These are phyloP conservation scores for Nephrotoma flavescens DNA, from an alignment of 2,888 invertebrate genomes.

Conservation along the genomic window DNA sequence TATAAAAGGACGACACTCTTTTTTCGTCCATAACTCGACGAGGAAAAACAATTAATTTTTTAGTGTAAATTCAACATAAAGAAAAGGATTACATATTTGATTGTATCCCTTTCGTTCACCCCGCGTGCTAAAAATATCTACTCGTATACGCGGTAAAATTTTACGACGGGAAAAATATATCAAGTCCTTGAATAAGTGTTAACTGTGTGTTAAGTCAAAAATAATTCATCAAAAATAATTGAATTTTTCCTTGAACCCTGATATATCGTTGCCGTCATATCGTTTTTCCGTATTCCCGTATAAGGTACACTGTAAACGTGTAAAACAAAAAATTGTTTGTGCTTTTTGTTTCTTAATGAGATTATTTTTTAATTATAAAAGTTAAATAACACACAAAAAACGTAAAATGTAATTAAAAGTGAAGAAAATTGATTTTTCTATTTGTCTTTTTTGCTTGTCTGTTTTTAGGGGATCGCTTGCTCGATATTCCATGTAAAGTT, in stretches of 20 bases:
- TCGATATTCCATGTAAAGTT: constrained; percentile 97
- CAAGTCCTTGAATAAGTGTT: neutral
- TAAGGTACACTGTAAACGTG: neutral
- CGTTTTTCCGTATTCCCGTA: neutral
- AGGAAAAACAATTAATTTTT: neutral
- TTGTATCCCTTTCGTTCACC: neutral
- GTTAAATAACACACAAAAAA: neutral
- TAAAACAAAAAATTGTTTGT: neutral
- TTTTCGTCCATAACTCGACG: neutral
- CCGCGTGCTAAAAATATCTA: neutral
- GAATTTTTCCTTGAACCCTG: neutral
- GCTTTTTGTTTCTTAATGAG: neutral
- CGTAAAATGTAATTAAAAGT: neutral
- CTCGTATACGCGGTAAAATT: neutral
- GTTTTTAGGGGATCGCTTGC: constrained; percentile 73
- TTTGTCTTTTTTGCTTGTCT: neutral
- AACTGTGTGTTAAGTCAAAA: neutral
- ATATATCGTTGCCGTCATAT: neutral
- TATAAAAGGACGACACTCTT: neutral
- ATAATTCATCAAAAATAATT: neutral
- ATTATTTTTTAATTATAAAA: constrained; percentile 4
- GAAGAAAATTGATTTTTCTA: neutral
- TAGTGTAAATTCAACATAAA: neutral
- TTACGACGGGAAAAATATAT: neutral
- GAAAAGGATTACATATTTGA: neutral